Conservation (phyloP, 2,113 vertebrate genomes). For the Dipodomys merriami region DNA sequence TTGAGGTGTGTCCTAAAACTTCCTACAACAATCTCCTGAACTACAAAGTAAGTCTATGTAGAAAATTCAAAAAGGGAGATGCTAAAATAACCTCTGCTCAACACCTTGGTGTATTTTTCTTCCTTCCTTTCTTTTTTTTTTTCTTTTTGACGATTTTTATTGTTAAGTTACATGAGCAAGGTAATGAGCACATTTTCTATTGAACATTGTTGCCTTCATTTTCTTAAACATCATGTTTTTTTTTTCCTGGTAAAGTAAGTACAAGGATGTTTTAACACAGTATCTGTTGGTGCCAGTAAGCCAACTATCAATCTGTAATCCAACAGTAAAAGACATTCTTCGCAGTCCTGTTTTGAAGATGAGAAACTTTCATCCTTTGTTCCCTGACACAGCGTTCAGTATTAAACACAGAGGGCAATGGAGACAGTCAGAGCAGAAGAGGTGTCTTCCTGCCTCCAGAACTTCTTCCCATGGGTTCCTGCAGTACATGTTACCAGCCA, state of each 20-base stretch:
- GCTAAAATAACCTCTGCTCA: neutral
- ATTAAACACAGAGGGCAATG: neutral
- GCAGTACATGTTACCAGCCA: too few species aligned
- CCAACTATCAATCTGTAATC: neutral
- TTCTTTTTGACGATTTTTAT: neutral
- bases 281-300: neutral
- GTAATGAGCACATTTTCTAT: too few species aligned
- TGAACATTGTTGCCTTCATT: neutral
- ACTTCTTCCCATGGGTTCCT: neutral
- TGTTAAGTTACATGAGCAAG: too few species aligned
- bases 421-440: neutral
- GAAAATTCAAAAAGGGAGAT: slow-evolving; percentile 19
- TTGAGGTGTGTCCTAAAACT: neutral
- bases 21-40: neutral
- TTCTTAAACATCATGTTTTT: neutral
- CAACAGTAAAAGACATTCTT: neutral
- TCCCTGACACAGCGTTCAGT: neutral
- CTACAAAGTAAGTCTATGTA: neutral
- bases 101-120: neutral
- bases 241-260: neutral
- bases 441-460: neutral
- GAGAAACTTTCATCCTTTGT: neutral
- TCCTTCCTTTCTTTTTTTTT: neutral
- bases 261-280: neutral
- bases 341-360: neutral